Percentiles rank a stretch among this genome's conserved stretches.
Evolutionary conservation across 1,140 invertebrate species (phyloP).

Genomic region (Archegozetes longisetosus): DNA sequence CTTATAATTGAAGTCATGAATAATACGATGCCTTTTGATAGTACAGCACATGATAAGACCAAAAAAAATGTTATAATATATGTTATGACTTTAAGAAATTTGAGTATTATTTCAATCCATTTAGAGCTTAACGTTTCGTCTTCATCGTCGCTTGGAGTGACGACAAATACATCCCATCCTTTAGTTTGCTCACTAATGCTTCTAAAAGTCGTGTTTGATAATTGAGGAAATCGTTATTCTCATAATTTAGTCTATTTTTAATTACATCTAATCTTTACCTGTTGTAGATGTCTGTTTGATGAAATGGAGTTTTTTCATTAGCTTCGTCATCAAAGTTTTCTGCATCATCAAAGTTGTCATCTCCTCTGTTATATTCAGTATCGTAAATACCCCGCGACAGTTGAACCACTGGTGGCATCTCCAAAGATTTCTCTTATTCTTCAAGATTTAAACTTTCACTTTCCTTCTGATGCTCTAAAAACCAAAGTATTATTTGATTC

Average conservation of each 20-base stretch:
- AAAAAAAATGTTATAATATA: constrained; percentile 29
- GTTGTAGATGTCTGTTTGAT: background rate
- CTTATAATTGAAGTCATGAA: constrained; percentile 32
- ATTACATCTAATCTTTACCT: no score
- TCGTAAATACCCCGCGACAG: no score
- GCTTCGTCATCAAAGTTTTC: background rate
- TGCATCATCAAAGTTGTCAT: background rate
- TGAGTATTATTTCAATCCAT: constrained; percentile 21
- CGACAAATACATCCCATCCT: constrained; percentile 88
- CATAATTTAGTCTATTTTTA: background rate
- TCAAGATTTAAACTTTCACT: no score
- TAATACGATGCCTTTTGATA: constrained; percentile 28
- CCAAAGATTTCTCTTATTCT: no score
- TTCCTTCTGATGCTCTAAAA: no score
- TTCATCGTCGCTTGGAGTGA: constrained; percentile 68
- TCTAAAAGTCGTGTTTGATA: background rate
- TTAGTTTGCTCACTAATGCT: constrained; percentile 35
- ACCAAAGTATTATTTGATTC: no score
- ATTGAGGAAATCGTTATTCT: background rate
- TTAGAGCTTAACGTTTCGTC: constrained; percentile 35
- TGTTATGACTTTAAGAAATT: constrained; percentile 24
- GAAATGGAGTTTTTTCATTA: background rate
- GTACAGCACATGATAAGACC: constrained; percentile 26
- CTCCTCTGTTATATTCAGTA: no score
- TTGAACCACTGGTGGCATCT: no score